Evolutionary conservation across 30 jellyfish, hydroid and myxozoan species (phyloP), one percentile per base, ranked within the genome.

Genomic region (Phacellophora camtschatica): DNA sequence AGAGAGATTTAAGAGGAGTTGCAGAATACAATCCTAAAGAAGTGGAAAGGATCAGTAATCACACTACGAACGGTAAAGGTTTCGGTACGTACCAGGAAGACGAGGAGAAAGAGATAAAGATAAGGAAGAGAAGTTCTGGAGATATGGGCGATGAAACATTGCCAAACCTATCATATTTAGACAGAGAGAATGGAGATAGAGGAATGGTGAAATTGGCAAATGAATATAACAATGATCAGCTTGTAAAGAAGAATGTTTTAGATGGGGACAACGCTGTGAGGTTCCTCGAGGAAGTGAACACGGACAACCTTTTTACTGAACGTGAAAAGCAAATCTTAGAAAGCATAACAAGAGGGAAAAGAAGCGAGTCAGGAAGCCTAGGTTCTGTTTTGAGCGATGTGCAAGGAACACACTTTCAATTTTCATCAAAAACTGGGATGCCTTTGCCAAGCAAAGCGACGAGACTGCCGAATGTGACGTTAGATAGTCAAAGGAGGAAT

Each of bases 211-310:
- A 22, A 15, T 15, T 71, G 11, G 84, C 35, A 71, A 70, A 80
- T 48, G 83, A 70, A 11, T 59, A 33, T 30, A 16, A 24, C 28
- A 30, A 18, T 7, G 34, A 50, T 33, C 50, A 80, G 28, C 24
- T 50, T 0, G 61, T 29, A 0, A 80, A 65, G 36, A 51, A 84
- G 23, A 49, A 53, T 25, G 91, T 80, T 0, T 22, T 80, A 5
- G 91, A 80, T 42, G 91, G 83, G 9, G 91, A 80, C 33, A 80
- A 80, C 53, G 67, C 83, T 1, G 84, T 80, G 27, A 65, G 91
- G 59, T 66, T 45, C 29, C 71, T 80, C 41, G 66, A 31, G 5
- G 91, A 80, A 5, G 77, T 80, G 42, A 80, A 43, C 70, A 80
- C 84, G 22, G 76, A 41, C 5, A 48, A 66, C 33, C 33, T 80